Percentiles rank a stretch among this genome's conserved stretches.
These are phyloP conservation scores for Syrista parreyssii DNA, from an alignment of 2,888 invertebrate species.

Conservation along the genomic window DNA sequence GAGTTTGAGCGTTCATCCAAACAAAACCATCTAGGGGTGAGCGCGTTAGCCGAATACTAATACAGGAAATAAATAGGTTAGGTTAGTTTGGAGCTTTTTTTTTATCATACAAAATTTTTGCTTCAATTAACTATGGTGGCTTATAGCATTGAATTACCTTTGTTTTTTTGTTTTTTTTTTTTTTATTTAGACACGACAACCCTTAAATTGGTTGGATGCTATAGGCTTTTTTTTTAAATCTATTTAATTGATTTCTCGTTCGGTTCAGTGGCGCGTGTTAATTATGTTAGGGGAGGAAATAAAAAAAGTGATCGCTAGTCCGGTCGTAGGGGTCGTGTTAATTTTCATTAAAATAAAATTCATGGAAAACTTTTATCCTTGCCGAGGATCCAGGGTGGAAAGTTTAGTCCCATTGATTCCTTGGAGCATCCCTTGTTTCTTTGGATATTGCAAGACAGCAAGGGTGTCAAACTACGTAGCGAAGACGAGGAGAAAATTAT, in stretches of 20 bases:
- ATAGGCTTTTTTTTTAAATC: constrained; percentile 11
- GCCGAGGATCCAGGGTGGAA: neutral
- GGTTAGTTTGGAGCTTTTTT: neutral
- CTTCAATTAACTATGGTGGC: neutral
- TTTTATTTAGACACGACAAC: neutral
- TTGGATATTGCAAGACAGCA: neutral
- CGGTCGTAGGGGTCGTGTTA: constrained; percentile 25
- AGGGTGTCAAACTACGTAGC: neutral
- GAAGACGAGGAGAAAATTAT: neutral
- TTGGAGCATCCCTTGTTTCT: neutral
- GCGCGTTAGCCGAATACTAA: neutral
- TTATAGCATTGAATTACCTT: neutral
- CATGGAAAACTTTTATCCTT: constrained; percentile 34
- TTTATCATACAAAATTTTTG: neutral
- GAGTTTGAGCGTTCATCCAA: neutral
- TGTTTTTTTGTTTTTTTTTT: too few relatives aligned
- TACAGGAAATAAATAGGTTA: neutral
- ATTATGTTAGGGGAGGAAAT: constrained; percentile 23
- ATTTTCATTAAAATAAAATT: constrained; percentile 46
- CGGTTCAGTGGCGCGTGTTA: constrained; percentile 33
- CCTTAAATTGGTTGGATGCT: neutral
- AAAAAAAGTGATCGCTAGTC: constrained; percentile 36
- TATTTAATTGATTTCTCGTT: constrained; percentile 37
- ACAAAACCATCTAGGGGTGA: neutral
- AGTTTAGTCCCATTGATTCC: neutral